These are phyloP conservation scores for Agonopterix arenella DNA, from an alignment of 2,888 invertebrate species.

Conservation along the genomic window DNA sequence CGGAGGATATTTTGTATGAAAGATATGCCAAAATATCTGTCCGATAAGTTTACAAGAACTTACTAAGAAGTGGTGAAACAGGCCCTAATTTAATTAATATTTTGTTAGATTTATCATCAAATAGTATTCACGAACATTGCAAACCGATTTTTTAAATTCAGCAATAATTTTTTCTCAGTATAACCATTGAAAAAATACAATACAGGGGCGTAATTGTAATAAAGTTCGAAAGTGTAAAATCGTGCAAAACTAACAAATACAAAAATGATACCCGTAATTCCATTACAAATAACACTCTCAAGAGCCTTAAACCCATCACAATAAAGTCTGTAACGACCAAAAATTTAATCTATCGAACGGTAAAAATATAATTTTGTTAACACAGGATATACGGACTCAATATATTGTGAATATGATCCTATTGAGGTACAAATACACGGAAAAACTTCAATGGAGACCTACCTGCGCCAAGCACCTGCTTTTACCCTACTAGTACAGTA, in stretches of 20 bases:
- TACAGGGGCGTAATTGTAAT: constrained; percentile 11
- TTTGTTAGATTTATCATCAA: too few species aligned
- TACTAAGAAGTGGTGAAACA: too few species aligned
- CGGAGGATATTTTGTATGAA: too few species aligned
- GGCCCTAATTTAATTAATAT: too few species aligned
- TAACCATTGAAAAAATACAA: neutral
- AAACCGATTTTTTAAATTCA: too few species aligned
- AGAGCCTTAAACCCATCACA: neutral
- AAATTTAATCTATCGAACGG: neutral
- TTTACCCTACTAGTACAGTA: constrained; percentile 19
- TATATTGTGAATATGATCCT: constrained; percentile 28
- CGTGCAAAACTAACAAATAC: constrained; percentile 35
- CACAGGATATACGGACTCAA: constrained; percentile 17
- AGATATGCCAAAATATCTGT: too few species aligned
- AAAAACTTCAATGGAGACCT: constrained; percentile 49
- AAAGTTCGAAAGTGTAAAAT: constrained; percentile 40
- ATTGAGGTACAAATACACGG: constrained; percentile 47
- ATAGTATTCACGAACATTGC: too few species aligned
- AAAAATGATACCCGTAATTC: constrained; percentile 17
- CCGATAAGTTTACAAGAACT: too few species aligned
- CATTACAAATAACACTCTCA: neutral
- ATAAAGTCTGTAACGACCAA: constrained; percentile 1
- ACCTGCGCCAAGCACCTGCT: constrained; percentile 63
- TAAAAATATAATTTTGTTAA: constrained; percentile 10
- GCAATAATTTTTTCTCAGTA: neutral